phyloP scores from a whole-genome alignment of 2,797 vertebrate genomes.

The Carduelis carduelis region DNA sequence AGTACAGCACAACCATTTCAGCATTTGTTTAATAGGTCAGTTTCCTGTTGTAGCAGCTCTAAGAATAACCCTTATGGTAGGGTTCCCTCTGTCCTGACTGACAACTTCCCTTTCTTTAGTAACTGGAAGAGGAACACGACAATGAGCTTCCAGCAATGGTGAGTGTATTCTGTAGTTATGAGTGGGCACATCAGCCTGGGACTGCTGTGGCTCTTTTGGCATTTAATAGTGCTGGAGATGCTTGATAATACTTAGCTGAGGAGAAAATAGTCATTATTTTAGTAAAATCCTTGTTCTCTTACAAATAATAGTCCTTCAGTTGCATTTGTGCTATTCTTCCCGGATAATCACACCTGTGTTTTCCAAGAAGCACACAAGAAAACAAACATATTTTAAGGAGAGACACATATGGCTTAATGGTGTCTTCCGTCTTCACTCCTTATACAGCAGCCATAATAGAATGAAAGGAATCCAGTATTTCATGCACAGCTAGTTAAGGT shows the following conservation, averaged over 20 bases:
- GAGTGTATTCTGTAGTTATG: neutral
- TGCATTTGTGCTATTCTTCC: neutral
- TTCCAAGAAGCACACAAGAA: neutral
- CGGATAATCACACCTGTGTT: neutral
- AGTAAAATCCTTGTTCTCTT: neutral
- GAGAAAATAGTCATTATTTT: neutral
- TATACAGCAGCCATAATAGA: neutral
- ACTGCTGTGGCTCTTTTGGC: neutral
- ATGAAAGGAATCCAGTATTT: neutral
- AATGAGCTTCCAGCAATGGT: conserved; percentile 1
- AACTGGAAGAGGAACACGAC: neutral
- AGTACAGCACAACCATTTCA: neutral
- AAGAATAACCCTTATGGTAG: neutral
- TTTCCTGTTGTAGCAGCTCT: neutral
- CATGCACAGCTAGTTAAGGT: neutral
- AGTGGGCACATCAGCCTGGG: neutral
- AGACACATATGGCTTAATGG: neutral
- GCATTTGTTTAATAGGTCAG: neutral
- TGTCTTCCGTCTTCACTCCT: neutral
- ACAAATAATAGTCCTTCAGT: neutral
- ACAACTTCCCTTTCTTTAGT: conserved; percentile 10
- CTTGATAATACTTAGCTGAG: neutral
- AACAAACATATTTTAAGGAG: neutral
- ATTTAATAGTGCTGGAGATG: neutral
- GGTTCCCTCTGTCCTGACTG: neutral